Percentiles rank a stretch among this genome's conserved stretches.
phyloP scores from a whole-genome alignment of 2,888 invertebrate genomes.

The Nematopogon swammerdamellus region DNA sequence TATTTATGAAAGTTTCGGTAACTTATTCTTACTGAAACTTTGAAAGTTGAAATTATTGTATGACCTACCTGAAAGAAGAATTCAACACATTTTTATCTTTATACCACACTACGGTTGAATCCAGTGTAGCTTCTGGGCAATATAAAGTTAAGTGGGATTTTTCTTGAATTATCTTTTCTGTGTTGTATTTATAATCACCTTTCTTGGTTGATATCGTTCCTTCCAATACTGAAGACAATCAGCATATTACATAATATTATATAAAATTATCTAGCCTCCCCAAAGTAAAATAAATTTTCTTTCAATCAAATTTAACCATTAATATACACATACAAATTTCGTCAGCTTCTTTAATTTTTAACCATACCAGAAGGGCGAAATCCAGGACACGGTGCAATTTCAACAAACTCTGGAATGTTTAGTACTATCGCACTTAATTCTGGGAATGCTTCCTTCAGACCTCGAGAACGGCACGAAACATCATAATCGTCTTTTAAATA shows the following conservation, averaged over 20 bases:
- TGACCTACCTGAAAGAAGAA: conserved; percentile 23
- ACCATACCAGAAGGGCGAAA: conserved; percentile 25
- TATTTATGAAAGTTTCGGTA: no score
- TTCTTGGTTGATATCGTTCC: conserved; percentile 1
- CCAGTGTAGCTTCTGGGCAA: no score
- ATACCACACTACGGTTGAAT: no score
- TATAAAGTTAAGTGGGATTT: no score
- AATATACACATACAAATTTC: no score
- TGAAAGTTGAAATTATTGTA: no score
- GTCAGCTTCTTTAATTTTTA: no score
- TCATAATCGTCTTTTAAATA: conserved; percentile 18
- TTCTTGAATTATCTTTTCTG: not conserved
- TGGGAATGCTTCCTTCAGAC: conserved; percentile 36
- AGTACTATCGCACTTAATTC: conserved; percentile 37
- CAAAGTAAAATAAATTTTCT: no score
- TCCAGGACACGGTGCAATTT: conserved; percentile 28
- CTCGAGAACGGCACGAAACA: conserved; percentile 39
- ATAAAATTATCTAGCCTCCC: no score
- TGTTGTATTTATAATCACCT: conserved; percentile 11
- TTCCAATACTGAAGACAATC: not conserved
- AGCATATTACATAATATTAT: not conserved
- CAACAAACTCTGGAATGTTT: conserved; percentile 46
- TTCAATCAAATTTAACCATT: no score
- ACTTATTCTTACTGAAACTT: no score
- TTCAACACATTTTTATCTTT: conserved; percentile 25